phyloP scores from a whole-genome alignment of 2,888 invertebrate genomes.

The Melipona beecheii region DNA sequence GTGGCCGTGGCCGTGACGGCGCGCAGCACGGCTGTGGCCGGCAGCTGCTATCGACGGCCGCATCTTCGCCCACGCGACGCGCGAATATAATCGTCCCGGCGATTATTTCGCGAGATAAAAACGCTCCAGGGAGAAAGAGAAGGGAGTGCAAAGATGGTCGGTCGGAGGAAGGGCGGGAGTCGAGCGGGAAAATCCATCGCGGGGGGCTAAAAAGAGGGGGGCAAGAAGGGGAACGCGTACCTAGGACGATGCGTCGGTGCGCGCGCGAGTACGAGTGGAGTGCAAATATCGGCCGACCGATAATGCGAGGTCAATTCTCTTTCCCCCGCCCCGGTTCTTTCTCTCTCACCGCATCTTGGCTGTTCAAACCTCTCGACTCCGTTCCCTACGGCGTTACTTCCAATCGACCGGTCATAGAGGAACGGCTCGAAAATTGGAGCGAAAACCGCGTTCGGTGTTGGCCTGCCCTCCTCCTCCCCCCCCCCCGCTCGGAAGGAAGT shows the following conservation, averaged over 20 bases:
- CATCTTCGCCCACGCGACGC: conserved; percentile 34
- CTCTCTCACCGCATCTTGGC: conserved; percentile 47
- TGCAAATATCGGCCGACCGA: conserved; percentile 82
- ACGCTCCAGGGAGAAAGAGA: neutral
- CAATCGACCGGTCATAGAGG: conserved; percentile 70
- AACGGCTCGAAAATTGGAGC: conserved; percentile 51
- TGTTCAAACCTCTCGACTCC: conserved; percentile 58
- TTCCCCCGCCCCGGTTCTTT: conserved; percentile 39
- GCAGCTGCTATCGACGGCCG: conserved; percentile 22
- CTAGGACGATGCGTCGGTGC: conserved; percentile 50
- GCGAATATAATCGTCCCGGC: neutral
- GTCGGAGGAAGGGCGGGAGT: neutral
- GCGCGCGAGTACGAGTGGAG: conserved; percentile 79
- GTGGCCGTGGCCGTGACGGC: conserved; percentile 30
- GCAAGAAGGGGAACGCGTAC: neutral
- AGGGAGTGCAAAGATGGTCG: too few species aligned
- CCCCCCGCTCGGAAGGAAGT: conserved; percentile 39
- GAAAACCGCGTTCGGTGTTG: conserved; percentile 41
- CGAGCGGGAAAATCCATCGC: neutral
- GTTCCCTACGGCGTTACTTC: conserved; percentile 72
- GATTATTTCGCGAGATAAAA: conserved; percentile 3
- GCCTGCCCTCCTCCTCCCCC: neutral
- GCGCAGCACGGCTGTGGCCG: conserved; percentile 1
- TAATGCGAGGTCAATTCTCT: conserved; percentile 80
- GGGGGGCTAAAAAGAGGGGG: neutral